Percentiles rank a stretch among this genome's conserved stretches.
phyloP scores from a whole-genome alignment of 2,888 invertebrate genomes.

The Glaucopsyche alexis region DNA sequence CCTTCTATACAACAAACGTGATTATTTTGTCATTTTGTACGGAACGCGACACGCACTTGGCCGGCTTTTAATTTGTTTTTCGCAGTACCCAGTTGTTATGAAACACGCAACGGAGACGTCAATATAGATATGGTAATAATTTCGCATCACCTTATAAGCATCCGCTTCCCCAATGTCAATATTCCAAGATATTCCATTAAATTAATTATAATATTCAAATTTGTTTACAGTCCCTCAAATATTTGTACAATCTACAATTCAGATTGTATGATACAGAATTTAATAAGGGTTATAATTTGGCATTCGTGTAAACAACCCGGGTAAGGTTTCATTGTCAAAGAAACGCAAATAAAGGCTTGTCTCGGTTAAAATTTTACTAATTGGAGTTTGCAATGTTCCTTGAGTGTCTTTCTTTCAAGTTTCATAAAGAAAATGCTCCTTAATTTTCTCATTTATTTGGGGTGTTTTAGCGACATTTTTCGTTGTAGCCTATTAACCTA shows the following conservation, averaged over 20 bases:
- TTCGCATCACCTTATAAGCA: background rate
- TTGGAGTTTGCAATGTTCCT: slow-evolving; percentile 19
- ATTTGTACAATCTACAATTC: slow-evolving; percentile 23
- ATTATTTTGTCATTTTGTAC: too few relatives aligned
- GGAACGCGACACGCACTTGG: too few relatives aligned
- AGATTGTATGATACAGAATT: slow-evolving; percentile 21
- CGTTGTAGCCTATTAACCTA: background rate
- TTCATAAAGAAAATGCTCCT: background rate
- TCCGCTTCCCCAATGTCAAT: background rate
- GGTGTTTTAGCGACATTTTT: background rate
- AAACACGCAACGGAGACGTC: background rate
- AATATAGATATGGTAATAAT: slow-evolving; percentile 5
- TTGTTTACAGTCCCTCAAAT: slow-evolving; percentile 24
- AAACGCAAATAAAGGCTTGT: slow-evolving; percentile 23
- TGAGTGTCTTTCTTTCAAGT: slow-evolving; percentile 5
- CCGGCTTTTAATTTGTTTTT: too few relatives aligned
- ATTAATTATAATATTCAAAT: slow-evolving; percentile 25
- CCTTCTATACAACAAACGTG: too few relatives aligned
- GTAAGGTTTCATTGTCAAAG: slow-evolving; percentile 22
- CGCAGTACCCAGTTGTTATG: background rate
- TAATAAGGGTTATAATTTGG: slow-evolving; percentile 25
- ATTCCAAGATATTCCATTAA: slow-evolving; percentile 5
- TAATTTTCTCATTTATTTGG: background rate
- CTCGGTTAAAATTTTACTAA: slow-evolving; percentile 22
- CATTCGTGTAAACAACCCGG: slow-evolving; percentile 17